Evolutionary conservation across 2,888 invertebrate genomes (phyloP).

Genomic region (Aproaerema taeniolella): DNA sequence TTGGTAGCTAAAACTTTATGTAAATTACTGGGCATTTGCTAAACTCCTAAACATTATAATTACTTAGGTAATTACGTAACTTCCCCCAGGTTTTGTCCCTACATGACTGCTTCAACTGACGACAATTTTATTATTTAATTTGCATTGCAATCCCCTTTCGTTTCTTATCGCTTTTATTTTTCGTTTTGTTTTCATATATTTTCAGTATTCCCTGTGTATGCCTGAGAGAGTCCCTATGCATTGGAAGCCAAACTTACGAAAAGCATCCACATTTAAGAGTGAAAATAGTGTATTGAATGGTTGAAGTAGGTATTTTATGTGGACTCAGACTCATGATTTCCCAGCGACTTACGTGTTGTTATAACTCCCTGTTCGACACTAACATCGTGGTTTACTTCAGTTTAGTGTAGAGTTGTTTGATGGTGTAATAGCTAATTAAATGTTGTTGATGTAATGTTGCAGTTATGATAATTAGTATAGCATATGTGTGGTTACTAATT

Average conservation of each 20-base stretch:
- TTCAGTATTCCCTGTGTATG: conserved; percentile 77
- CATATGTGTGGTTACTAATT: conserved; percentile 61
- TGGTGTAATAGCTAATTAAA: conserved; percentile 73
- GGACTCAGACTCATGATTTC: conserved; percentile 37
- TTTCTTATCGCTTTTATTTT: conserved; percentile 42
- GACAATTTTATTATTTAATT: conserved; percentile 17
- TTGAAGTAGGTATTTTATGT: conserved; percentile 67
- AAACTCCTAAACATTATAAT: conserved; percentile 9
- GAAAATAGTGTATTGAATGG: conserved; percentile 78
- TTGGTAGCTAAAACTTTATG: conserved; percentile 17
- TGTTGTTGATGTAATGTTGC: conserved; percentile 74
- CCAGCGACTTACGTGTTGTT: no score
- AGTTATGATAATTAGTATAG: conserved; percentile 63
- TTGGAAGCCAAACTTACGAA: conserved; percentile 76
- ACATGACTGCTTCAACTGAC: conserved; percentile 10
- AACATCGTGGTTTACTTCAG: conserved; percentile 41
- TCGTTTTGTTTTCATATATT: conserved; percentile 44
- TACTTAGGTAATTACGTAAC: conserved; percentile 17
- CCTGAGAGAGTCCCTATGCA: conserved; percentile 76
- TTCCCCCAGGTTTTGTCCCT: conserved; percentile 16
- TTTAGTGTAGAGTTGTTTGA: conserved; percentile 68
- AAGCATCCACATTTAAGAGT: conserved; percentile 76
- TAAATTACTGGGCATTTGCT: conserved; percentile 12
- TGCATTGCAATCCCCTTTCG: conserved; percentile 26
- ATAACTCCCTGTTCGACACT: no score